Evolutionary conservation across 2,888 invertebrate genomes (phyloP).

Genomic region (Clitarchus hookeri): DNA sequence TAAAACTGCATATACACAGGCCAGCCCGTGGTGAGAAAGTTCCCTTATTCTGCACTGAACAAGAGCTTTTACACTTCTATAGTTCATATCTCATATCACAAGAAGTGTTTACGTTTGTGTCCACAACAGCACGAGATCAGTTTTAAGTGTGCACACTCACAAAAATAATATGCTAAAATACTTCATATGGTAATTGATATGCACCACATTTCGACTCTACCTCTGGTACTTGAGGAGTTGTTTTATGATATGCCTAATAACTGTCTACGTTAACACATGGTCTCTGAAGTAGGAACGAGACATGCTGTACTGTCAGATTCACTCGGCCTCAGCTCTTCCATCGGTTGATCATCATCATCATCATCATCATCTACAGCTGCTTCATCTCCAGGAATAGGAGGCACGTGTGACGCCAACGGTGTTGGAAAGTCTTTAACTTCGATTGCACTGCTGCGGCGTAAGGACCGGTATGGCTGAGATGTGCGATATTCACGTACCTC

Average conservation of each 20-base stretch:
- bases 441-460: constrained; percentile 64
- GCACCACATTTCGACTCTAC: neutral
- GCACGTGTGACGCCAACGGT: constrained; percentile 35
- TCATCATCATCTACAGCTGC: constrained; percentile 38
- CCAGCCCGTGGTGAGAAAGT: neutral
- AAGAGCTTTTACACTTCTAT: neutral
- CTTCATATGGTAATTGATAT: neutral
- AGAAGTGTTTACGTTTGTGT: neutral
- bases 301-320: constrained; percentile 31
- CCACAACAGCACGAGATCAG: constrained; percentile 14
- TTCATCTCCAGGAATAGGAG: constrained; percentile 41
- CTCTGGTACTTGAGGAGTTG: neutral
- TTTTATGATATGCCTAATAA: neutral
- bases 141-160: neutral
- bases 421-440: constrained; percentile 57
- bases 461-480: constrained; percentile 54
- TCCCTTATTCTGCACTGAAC: neutral
- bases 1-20: neutral
- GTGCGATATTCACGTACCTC: constrained; percentile 47
- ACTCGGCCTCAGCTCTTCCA: constrained; percentile 29
- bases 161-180: constrained; percentile 7
- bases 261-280: constrained; percentile 38
- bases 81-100: neutral
- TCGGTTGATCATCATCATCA: constrained; percentile 36
- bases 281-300: constrained; percentile 39